Evolutionary conservation across 30 jellyfish, hydroid and myxozoan species (phyloP).

Genomic region (Pseudorhiza aurosa): DNA sequence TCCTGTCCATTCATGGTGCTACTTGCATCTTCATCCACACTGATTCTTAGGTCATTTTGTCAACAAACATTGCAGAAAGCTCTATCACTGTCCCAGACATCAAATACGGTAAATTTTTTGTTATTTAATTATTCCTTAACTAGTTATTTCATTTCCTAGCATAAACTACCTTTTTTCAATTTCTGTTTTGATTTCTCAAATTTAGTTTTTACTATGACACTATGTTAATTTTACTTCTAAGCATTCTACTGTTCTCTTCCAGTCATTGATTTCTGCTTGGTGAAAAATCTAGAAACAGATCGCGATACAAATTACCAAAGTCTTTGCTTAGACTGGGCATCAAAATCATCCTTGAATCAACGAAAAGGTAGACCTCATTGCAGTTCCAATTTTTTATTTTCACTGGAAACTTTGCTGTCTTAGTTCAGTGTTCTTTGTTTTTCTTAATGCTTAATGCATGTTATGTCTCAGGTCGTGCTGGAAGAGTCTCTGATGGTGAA

Average conservation of each 20-base stretch:
- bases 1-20: too few species aligned
- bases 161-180: neutral
- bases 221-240: neutral
- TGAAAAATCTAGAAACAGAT: conserved; percentile 86
- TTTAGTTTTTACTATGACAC: neutral
- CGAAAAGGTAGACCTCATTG: conserved; percentile 73
- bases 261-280: conserved; percentile 97
- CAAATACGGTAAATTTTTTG: conserved; percentile 78
- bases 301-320: conserved; percentile 84
- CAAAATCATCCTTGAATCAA: conserved; percentile 95
- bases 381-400: too few species aligned
- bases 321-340: conserved; percentile 87
- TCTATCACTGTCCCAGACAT: conserved; percentile 99
- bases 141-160: neutral
- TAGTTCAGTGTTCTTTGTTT: neutral
- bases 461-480: conserved; percentile 93
- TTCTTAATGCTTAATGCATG: neutral
- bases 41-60: conserved; percentile 74
- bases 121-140: neutral
- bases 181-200: neutral
- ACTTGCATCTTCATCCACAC: too few species aligned
- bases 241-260: neutral
- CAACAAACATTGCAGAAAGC: conserved; percentile 99
- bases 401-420: neutral
- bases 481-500: conserved; percentile 95